Percentiles rank a stretch among this genome's conserved stretches.
Conservation (phyloP, 1,140 invertebrate species). For the Phymorhynchus buccinoides region DNA sequence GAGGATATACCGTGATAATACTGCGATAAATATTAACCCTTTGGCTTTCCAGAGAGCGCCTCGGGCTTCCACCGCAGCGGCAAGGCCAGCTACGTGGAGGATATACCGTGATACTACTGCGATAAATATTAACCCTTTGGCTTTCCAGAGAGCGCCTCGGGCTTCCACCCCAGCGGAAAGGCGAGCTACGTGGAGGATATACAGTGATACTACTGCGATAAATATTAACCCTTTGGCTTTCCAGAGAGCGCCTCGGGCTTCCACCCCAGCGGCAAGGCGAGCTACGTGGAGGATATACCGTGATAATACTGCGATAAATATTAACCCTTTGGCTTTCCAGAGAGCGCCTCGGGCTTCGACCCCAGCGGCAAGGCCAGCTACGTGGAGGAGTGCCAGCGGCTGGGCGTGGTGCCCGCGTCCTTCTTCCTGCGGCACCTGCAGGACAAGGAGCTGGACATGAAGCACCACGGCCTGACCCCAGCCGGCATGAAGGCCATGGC, state of each 20-base stretch:
- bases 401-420: constrained; percentile 70
- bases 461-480: constrained; percentile 71
- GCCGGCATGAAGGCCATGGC: constrained; percentile 69
- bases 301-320: background rate
- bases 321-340: constrained; percentile 49
- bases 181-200: background rate
- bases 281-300: background rate
- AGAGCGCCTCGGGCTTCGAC: constrained; percentile 62
- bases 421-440: constrained; percentile 73
- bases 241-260: too few relatives aligned
- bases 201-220: background rate
- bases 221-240: background rate
- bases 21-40: too few relatives aligned
- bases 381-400: constrained; percentile 68
- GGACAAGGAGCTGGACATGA: constrained; percentile 66
- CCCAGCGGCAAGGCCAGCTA: constrained; percentile 69
- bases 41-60: too few relatives aligned
- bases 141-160: too few relatives aligned
- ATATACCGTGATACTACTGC: too few relatives aligned
- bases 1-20: too few relatives aligned
- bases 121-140: background rate
- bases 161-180: background rate
- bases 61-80: too few relatives aligned
- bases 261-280: background rate
- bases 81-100: too few relatives aligned